Percentiles rank a stretch among this genome's conserved stretches.
phyloP scores from a whole-genome alignment of 2,113 vertebrate genomes.

The Podarcis cretensis region DNA sequence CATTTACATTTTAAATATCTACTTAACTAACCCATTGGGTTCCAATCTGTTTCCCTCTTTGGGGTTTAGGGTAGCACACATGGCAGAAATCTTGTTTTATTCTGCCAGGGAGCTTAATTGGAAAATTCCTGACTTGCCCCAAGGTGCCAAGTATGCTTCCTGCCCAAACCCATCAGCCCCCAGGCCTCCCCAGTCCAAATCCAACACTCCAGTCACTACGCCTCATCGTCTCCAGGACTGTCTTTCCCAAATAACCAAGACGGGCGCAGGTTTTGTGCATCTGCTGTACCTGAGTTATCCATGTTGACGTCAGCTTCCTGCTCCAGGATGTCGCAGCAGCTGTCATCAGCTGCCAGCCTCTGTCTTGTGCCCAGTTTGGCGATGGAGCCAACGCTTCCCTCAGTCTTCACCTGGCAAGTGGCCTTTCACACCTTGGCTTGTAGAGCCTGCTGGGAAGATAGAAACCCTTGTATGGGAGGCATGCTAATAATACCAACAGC shows the following conservation, averaged over 20 bases:
- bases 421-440: slow-evolving; percentile 76
- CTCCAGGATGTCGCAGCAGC: background rate
- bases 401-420: slow-evolving; percentile 75
- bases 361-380: slow-evolving; percentile 42
- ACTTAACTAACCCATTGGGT: background rate
- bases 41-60: background rate
- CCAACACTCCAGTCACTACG: background rate
- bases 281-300: slow-evolving; percentile 73
- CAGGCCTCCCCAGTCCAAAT: too few species aligned
- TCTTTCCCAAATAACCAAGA: background rate
- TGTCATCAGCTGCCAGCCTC: background rate
- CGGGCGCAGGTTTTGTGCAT: too few species aligned
- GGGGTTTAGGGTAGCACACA: background rate
- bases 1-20: background rate
- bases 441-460: slow-evolving; percentile 73
- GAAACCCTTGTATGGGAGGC: slow-evolving; percentile 41
- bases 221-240: background rate
- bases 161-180: background rate
- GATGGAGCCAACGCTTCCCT: slow-evolving; percentile 64
- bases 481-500: too few species aligned
- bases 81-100: background rate
- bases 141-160: background rate
- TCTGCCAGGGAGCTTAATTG: too few species aligned
- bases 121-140: background rate
- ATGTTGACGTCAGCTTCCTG: slow-evolving; percentile 60